phyloP scores from a whole-genome alignment of 1,140 invertebrate genomes.

The Euura saliciscinereae region DNA sequence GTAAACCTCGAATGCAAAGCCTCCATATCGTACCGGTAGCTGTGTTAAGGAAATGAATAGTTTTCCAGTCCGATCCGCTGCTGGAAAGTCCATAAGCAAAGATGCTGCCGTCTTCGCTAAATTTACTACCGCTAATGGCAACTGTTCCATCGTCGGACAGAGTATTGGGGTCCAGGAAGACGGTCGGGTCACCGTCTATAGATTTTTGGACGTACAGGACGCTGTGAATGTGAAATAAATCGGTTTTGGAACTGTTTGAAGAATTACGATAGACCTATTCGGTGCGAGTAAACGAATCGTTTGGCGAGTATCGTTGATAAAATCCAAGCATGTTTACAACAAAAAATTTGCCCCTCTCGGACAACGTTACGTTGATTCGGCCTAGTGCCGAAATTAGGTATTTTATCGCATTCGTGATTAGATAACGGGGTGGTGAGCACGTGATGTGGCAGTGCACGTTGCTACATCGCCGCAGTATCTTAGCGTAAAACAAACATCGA shows the following conservation, averaged over 20 bases:
- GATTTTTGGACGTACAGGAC: conserved; percentile 91
- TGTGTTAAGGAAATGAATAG: conserved; percentile 83
- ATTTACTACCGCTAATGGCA: conserved; percentile 77
- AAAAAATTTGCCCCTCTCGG: no score
- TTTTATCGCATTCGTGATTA: no score
- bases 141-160: conserved; percentile 94
- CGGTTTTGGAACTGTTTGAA: conserved; percentile 9
- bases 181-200: conserved; percentile 76
- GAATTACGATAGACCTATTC: conserved; percentile 33
- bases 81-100: conserved; percentile 92
- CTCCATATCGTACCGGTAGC: conserved; percentile 66
- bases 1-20: not conserved
- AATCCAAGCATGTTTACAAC: conserved; percentile 10
- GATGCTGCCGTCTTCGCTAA: conserved; percentile 89
- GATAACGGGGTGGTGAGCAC: no score
- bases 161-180: conserved; percentile 96
- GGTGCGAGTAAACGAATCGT: conserved; percentile 37
- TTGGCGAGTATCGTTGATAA: conserved; percentile 12
- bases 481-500: no score
- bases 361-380: no score
- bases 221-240: conserved; percentile 63
- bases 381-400: no score
- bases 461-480: no score
- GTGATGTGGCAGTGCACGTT: no score
- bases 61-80: conserved; percentile 96